Conservation (phyloP, 2,113 vertebrate species). For the Bufo gargarizans region DNA sequence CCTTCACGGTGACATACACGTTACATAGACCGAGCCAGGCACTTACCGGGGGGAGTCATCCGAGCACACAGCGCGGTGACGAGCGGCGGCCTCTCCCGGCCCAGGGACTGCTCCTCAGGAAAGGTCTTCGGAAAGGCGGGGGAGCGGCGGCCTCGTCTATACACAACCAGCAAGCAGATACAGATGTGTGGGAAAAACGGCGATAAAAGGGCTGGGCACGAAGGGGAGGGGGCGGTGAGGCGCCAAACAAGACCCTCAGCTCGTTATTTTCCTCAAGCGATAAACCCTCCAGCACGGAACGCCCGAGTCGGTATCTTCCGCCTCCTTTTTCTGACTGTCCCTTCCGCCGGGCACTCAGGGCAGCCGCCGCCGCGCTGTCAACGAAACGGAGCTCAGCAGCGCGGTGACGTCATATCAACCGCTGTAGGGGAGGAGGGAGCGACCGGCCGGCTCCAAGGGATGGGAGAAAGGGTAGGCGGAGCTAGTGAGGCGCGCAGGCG, state of each 20-base stretch:
- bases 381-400: conserved; percentile 56
- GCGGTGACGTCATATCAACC: conserved; percentile 59
- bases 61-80: conserved; percentile 48
- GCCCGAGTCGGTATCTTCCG: not conserved
- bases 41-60: conserved; percentile 50
- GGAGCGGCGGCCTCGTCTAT: not conserved
- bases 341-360: conserved; percentile 58
- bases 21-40: not conserved
- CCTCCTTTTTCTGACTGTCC: conserved; percentile 60
- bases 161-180: not conserved
- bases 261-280: not conserved
- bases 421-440: conserved; percentile 52
- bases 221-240: conserved; percentile 28
- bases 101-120: conserved; percentile 55
- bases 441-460: conserved; percentile 47
- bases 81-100: conserved; percentile 57
- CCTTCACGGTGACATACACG: conserved; percentile 8
- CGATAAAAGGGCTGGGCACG: conserved; percentile 43
- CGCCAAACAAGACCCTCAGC: not conserved
- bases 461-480: not conserved
- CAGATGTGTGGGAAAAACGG: conserved; percentile 43
- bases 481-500: conserved; percentile 54
- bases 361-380: conserved; percentile 14
- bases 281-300: not conserved
- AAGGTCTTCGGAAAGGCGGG: conserved; percentile 58